Evolutionary conservation across 1,140 invertebrate species (phyloP), one percentile per base, ranked within the genome.

Genomic region (Bicyclus anynana): DNA sequence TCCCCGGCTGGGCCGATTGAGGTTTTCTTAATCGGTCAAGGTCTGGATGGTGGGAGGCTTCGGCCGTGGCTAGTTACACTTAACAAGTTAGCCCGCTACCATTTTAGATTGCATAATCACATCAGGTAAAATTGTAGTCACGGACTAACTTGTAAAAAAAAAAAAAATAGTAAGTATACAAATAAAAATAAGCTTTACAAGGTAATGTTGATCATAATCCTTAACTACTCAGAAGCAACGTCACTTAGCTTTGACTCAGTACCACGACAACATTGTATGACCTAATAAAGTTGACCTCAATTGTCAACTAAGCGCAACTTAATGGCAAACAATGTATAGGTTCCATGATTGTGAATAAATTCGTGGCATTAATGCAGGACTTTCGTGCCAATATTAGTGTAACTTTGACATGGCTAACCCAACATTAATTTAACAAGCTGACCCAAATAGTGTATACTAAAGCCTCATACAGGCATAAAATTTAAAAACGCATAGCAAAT

Each of bases 321-420:
- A 48, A 55, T 56, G 33, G 27, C 13, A 48, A 14, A 9, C 16
- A 48, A 5, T 21, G 47, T 16, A 46, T 64, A 65, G 51, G 38
- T 55, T 65, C 63, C 60, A 65, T 49, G 54, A 59, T 68, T 71
- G 46, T 58, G 59, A 64, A 67, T 70, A 68, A 76, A 70, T 74
- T 72, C 58, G 53, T 67, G 67, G 68, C 67, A 76, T 85, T 85
- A 85, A 85, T 85, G 77, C 78, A 76, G 65, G 74, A 75, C 80
- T 85, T 72, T 71, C 82, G 82, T 85, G 82, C 71, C 77, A 77
- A 79, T 78, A 72, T 52, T 65, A 64, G 67, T 65, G 63, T 72
- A 65, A 72, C 56, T 73, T 72, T 66, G 62, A 68, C 59, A 68
- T 65, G 50, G 49, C 63, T 67, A 70, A 40, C 68, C 66, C 74